Conservation (phyloP, 2,797 vertebrate species). For the Oreochromis mossambicus region DNA sequence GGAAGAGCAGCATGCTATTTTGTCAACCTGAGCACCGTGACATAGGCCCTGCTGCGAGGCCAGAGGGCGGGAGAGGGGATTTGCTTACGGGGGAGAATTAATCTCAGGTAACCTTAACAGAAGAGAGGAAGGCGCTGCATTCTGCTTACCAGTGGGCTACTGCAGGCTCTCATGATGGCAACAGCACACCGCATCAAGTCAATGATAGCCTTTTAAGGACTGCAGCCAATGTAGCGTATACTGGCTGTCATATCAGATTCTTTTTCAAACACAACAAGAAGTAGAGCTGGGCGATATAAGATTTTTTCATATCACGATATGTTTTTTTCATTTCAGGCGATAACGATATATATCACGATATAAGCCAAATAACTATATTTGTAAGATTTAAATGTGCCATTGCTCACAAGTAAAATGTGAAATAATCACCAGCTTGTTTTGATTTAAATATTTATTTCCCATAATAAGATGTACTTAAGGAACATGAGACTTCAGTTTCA, state of each 20-base stretch:
- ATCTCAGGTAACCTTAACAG: conserved; percentile 33
- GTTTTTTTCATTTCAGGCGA: no score
- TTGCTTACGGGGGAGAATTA: conserved; percentile 5
- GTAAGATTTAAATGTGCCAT: no score
- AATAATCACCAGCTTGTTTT: no score
- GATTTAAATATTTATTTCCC: no score
- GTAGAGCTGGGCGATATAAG: neutral
- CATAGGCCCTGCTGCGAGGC: neutral
- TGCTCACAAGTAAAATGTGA: no score
- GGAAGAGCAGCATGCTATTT: conserved; percentile 37
- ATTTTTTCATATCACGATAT: no score
- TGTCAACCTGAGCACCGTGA: conserved; percentile 29
- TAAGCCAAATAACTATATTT: no score
- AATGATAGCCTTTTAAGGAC: neutral
- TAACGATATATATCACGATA: no score
- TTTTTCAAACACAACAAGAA: neutral
- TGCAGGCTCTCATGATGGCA: neutral
- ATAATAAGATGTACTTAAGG: no score
- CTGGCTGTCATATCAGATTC: neutral
- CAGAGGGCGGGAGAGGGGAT: neutral
- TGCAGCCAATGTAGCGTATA: neutral
- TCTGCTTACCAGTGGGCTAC: neutral
- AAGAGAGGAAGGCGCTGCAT: neutral
- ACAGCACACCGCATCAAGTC: neutral
- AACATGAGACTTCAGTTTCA: no score